Evolutionary conservation across 2,113 vertebrate genomes (phyloP).

Genomic region (Vombatus ursinus): DNA sequence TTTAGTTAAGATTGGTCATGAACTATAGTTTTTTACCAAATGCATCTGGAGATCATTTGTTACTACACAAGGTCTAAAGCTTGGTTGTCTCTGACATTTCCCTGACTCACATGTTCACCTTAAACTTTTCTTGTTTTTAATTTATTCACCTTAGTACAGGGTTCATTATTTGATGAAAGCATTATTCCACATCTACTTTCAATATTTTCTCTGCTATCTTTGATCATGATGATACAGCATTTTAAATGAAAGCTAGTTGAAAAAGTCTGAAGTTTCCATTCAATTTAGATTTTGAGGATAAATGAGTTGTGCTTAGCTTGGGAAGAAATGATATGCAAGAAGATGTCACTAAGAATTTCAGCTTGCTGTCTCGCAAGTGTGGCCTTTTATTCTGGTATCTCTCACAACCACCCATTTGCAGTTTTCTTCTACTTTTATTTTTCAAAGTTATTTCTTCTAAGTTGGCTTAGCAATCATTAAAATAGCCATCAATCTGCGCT

Average conservation of each 20-base stretch:
- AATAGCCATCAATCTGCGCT: neutral
- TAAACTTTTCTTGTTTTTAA: neutral
- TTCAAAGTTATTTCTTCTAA: neutral
- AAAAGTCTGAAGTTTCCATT: conserved; percentile 4
- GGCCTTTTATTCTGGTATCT: neutral
- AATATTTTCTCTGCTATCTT: neutral
- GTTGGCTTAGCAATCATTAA: neutral
- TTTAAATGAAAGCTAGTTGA: neutral
- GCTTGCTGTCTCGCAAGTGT: neutral
- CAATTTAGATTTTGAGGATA: neutral
- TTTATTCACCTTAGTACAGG: neutral
- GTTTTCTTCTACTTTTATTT: neutral
- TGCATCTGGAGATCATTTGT: neutral
- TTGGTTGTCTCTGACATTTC: neutral
- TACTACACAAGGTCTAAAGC: neutral
- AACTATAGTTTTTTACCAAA: neutral
- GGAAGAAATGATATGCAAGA: neutral
- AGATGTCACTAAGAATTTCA: neutral
- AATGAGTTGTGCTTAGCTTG: neutral
- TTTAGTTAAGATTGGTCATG: neutral
- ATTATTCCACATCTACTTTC: neutral
- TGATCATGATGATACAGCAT: neutral
- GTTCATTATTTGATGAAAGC: neutral
- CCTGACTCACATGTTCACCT: neutral
- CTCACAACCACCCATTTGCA: neutral